Base-by-base conservation (phyloP, 1,140 invertebrate genomes). In the Planococcus citri region DNA sequence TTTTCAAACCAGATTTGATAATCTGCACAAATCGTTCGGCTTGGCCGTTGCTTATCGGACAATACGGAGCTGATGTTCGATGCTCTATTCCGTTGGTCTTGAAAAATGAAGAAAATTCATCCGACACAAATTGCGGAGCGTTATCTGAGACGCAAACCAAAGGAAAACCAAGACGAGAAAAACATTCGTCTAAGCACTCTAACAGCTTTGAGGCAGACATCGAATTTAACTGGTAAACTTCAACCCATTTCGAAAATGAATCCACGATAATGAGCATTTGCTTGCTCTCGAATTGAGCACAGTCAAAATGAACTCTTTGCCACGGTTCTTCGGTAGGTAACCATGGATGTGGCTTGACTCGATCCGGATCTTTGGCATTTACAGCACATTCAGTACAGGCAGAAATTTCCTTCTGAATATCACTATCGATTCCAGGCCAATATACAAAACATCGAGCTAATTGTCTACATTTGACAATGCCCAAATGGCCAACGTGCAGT, bases 191-290 rank as follows among this genome's bases (percentile, higher is more conserved):
- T 24, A 75, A 70, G 21, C 73, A 73, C 57, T 60, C 61, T 14
- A 75, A 73, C 1, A 73, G 51, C 2, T 38, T 29, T 1, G 29
- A 14, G 27, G 69, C 68, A 17, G 67, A 69, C 4, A 72, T 72
- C 61, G 68, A 70, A 22, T 33, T 68, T 21, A 74, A 58, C 24
- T 72, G 21, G 12, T 67, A 20, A 14, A 79, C 73, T 70, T 80
- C 77, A 8, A 74, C 73, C 78, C 78, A 81, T 69, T 79, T 80
- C 0, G 76, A 76, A 73, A 74, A 74, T 6, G 78, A 74, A 20
- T 51, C 41, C 2, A 51, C 41, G 17, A 51, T 51, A 17, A 51
- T 51, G n/a, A 51, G 17, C 17, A 51, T 9, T 17, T 51, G 41
- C 3, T 20, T 14, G 17, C 41, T 17, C 17, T 51, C 41, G 6